phyloP scores from a whole-genome alignment of 2,113 vertebrate species.

The Osmerus eperlanus region DNA sequence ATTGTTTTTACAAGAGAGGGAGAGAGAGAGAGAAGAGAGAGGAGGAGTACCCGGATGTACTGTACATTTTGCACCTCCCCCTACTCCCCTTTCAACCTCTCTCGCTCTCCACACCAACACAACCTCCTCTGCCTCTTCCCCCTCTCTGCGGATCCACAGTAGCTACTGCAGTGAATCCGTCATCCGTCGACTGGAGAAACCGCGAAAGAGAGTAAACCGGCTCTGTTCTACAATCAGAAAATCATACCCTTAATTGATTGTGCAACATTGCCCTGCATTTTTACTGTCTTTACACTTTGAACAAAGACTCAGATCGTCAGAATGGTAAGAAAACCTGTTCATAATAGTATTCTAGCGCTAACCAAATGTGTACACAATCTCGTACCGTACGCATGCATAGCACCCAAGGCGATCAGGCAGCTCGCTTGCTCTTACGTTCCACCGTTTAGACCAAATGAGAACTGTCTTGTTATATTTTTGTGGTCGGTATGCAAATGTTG shows the following conservation, averaged over 20 bases:
- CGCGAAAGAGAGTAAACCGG: conserved; percentile 6
- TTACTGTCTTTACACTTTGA: not conserved
- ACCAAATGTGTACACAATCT: conserved; percentile 11
- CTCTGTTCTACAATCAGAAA: not conserved
- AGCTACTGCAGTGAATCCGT: conserved; percentile 71
- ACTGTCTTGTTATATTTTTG: not conserved
- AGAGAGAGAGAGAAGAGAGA: not conserved
- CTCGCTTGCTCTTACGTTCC: not conserved
- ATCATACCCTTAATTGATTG: not conserved
- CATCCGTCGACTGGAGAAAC: conserved; percentile 26
- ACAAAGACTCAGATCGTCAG: conserved; percentile 34
- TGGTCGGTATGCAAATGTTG: too few relatives aligned
- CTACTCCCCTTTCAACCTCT: conserved; percentile 21
- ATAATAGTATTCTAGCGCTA: not conserved
- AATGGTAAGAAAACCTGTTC: conserved; percentile 44
- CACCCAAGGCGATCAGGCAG: not conserved
- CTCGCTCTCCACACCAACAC: conserved; percentile 10
- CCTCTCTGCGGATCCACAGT: conserved; percentile 66
- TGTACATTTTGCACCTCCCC: conserved; percentile 41
- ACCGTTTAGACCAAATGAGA: not conserved
- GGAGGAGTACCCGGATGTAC: conserved; percentile 49
- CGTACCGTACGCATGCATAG: conserved; percentile 1
- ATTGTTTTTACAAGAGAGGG: not conserved
- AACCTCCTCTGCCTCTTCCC: conserved; percentile 25
- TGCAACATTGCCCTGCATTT: not conserved